phyloP scores from a whole-genome alignment of 2,888 invertebrate species.

The Julus scanicus region DNA sequence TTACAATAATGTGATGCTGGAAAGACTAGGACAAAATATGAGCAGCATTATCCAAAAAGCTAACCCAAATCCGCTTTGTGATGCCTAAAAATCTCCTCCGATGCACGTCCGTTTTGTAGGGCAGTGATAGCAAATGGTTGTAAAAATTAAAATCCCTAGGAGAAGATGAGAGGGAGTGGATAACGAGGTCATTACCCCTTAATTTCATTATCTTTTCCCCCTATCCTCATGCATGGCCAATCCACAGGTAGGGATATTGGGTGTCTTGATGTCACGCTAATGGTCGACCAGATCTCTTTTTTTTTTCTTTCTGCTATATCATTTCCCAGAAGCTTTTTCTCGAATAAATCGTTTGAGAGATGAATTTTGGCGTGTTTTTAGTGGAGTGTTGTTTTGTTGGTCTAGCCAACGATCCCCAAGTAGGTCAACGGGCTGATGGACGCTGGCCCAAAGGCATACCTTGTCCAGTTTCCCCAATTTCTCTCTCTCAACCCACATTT shows the following conservation, averaged over 20 bases:
- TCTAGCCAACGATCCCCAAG: constrained; percentile 52
- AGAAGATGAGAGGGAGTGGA: constrained; percentile 42
- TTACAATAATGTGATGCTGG: no score
- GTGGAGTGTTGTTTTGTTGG: not conserved
- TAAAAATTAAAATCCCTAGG: not conserved
- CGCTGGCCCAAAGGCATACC: not conserved
- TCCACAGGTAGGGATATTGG: not conserved
- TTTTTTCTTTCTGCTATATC: not conserved
- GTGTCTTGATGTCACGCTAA: constrained; percentile 9
- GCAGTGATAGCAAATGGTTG: constrained; percentile 15
- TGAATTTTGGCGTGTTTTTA: constrained; percentile 3
- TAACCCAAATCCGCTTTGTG: not conserved
- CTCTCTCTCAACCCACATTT: constrained; percentile 8
- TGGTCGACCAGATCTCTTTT: not conserved
- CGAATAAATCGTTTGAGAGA: not conserved
- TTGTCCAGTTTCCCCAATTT: constrained; percentile 18
- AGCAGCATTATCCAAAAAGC: not conserved
- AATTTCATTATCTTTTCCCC: constrained; percentile 47
- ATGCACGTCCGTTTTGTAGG: constrained; percentile 3
- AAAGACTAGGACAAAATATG: no score
- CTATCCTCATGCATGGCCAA: not conserved
- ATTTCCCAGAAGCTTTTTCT: not conserved
- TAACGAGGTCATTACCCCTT: constrained; percentile 48
- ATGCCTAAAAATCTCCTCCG: not conserved
- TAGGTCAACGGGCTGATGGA: constrained; percentile 54